Evolutionary conservation across 2,888 invertebrate genomes (phyloP), one percentile per base, ranked within the genome.

Genomic region (Amblyteles armatorius): DNA sequence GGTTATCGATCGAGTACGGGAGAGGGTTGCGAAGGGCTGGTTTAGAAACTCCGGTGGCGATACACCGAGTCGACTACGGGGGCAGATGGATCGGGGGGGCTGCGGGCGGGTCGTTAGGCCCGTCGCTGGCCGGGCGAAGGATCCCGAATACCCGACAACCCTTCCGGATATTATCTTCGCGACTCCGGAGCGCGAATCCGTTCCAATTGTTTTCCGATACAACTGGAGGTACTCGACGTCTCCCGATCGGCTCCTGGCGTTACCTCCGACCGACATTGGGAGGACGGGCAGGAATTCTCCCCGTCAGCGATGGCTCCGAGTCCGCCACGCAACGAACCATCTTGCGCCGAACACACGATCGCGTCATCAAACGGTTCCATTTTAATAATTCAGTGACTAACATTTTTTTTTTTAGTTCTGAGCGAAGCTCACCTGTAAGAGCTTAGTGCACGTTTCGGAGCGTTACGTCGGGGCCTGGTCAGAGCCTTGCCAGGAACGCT

Each of bases 131-230:
- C 84, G 84, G 87, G 79, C 84, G 88, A 90, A 83, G 67, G 55
- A 67, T 73, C 74, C 82, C 26, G 44, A 65, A 74, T 48, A 36
- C 77, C 69, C 36, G 68, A 71, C 71, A 40, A 77, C 19, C 71
- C 82, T 85, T 48, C 79, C 87, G 89, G 90, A 90, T 90, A 90
- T 91, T 90, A 89, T 88, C 86, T 89, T 88, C 82, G 88, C 83
- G 86, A 63, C 68, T 79, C 86, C 81, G 88, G 88, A 88, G 87
- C 87, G 90, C 85, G 85, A 91, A 89, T 19, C 40, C 87, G 87
- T 87, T 88, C 83, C 88, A 90, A 91, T 92, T 91, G 92, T 91
- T 92, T 91, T 92, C 91, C 91, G 87, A 92, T 92, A 91, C 89
- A 87, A 87, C 88, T 50, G 50, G 67, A 52, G 60, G 77, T 60